Evolutionary conservation across 2,113 vertebrate species (phyloP).

Genomic region (Mormoops blainvillei): DNA sequence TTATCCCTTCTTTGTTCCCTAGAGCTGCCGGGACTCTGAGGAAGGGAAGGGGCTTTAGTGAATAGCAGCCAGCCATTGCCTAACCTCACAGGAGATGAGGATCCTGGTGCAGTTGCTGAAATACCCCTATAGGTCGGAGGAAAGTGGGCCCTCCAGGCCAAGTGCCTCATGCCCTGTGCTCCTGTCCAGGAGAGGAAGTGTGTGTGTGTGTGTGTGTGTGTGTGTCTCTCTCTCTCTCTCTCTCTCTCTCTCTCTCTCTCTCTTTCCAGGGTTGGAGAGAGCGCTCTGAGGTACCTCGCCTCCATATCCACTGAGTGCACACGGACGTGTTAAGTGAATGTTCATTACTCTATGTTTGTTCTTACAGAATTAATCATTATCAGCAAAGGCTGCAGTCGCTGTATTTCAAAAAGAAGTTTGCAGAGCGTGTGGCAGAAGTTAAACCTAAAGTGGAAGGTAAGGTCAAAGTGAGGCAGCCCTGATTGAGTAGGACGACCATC

Average conservation of each 20-base stretch:
- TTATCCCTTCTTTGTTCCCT: not conserved
- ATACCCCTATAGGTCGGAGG: not conserved
- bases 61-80: not conserved
- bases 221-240: too few species aligned
- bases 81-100: not conserved
- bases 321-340: not conserved
- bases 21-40: not conserved
- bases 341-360: constrained; percentile 25
- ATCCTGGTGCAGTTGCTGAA: not conserved
- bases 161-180: not conserved
- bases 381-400: constrained; percentile 96
- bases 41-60: not conserved
- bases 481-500: not conserved
- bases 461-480: constrained; percentile 43
- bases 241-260: not conserved
- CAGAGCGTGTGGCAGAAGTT: constrained; percentile 97
- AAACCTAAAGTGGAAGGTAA: constrained; percentile 99
- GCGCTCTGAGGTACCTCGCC: not conserved
- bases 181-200: not conserved
- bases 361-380: constrained; percentile 96
- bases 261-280: not conserved
- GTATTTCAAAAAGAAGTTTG: constrained; percentile 99
- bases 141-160: constrained; percentile 39
- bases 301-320: not conserved
- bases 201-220: not conserved